Conservation (phyloP, 1,140 invertebrate genomes). For the Heliconius nattereri region DNA sequence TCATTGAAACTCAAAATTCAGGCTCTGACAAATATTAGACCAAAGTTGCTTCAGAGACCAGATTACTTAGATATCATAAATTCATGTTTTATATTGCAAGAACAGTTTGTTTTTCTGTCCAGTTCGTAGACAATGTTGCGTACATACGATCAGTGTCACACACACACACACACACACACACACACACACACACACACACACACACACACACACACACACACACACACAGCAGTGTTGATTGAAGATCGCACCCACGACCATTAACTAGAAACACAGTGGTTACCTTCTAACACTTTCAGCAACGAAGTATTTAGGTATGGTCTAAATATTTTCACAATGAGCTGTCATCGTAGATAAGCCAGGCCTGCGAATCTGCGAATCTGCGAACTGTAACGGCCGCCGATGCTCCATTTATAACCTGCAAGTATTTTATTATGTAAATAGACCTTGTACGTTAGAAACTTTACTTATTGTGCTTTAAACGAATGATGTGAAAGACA, state of each 20-base stretch:
- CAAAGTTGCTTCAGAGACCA: too few species aligned
- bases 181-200: too few species aligned
- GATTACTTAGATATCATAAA: not conserved
- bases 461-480: not conserved
- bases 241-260: too few species aligned
- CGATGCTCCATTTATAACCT: conserved; percentile 16
- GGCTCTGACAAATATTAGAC: not conserved
- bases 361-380: not conserved
- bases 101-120: not conserved
- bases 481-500: not conserved
- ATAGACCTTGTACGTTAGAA: not conserved
- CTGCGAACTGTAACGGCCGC: not conserved
- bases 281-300: not conserved
- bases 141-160: not conserved
- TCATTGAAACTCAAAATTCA: conserved; percentile 32
- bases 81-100: not conserved
- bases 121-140: not conserved
- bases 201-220: too few species aligned
- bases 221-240: too few species aligned
- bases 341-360: conserved; percentile 8
- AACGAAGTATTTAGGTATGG: not conserved
- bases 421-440: conserved; percentile 22
- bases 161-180: too few species aligned
- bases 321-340: conserved; percentile 1
- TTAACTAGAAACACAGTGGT: not conserved